Base-by-base conservation (phyloP, 2,797 vertebrate genomes). In the Numenius phaeopus region DNA sequence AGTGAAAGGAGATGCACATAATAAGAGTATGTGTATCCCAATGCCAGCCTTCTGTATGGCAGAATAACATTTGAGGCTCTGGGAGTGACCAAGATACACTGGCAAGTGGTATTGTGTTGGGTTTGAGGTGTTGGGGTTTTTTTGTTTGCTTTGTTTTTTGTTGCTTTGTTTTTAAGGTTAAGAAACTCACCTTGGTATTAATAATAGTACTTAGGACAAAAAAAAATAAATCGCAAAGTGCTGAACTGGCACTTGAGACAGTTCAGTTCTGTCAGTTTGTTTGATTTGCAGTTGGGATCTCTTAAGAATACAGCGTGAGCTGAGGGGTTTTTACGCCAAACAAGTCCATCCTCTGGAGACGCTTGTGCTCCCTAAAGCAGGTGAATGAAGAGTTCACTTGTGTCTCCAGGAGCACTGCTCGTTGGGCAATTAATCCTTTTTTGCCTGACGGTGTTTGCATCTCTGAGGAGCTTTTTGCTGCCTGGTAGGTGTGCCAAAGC, bases 381-480 rank as follows among this genome's bases (percentile, higher is more conserved):
- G 7, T 52, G 49, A 78, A 89, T 84, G 57, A 83, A 83, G 47
- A 75, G 42, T 42, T 81, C n/a, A 42, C 18, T 44, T 86, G 44
- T 88, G 64, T 81, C 49, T 90, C 24, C 14, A 59, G 64, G 20
- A 93, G 57, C 52, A 47, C 3, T 70, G 20, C 80, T 88, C 39
- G 34, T 73, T 42, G 27, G 22, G n/a, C 24, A 86, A 67, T 90
- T 90, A 81, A 86, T 90, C 72, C 37, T 83, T 73, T 42, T 94
- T 72, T 73, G 32, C 44, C 37, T 86, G 67, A 37, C 39, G 54
- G 29, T 0, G 0, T 89, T 86, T 89, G 62, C 30, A 46, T 92
- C 54, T 95, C 87, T 57, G 65, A 92, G 42, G 42, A 94, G 54
- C 39, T 80, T 92, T 95, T 77, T 87, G 55, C 64, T 77, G 19